Conservation (phyloP, 1,140 invertebrate species). For the Trypoxylus dichotomus region DNA sequence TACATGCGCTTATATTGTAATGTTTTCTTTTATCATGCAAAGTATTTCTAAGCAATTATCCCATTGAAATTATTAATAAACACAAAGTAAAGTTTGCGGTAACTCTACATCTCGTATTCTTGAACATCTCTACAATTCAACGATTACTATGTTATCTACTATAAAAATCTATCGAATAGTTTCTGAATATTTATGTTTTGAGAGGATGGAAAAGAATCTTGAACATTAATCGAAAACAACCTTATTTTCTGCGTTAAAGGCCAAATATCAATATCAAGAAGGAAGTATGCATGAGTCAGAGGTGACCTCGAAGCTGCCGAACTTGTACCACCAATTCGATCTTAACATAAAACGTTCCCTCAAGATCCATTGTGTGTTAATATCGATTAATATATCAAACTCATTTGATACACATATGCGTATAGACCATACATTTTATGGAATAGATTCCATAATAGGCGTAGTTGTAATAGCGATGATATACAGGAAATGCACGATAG, state of each 20-base stretch:
- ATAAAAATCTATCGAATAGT: no score
- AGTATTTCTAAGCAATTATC: no score
- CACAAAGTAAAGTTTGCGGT: no score
- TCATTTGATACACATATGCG: neutral
- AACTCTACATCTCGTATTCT: no score
- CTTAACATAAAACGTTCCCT: neutral
- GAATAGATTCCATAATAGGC: neutral
- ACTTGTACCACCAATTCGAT: neutral
- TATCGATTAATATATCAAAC: neutral
- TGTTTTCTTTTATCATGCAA: no score
- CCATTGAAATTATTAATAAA: no score
- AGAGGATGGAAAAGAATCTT: neutral
- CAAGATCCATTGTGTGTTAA: neutral
- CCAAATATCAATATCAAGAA: neutral
- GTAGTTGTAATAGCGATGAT: neutral
- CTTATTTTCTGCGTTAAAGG: no score
- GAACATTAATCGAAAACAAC: neutral
- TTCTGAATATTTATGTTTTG: no score
- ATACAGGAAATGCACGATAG: neutral
- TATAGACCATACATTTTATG: neutral
- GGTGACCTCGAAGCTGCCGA: neutral
- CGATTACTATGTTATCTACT: no score
- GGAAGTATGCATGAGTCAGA: neutral
- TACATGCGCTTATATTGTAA: no score
- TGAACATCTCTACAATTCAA: no score